Evolutionary conservation across 2,888 invertebrate genomes (phyloP), one percentile per base, ranked within the genome.

Genomic region (Cerceris rybyensis): DNA sequence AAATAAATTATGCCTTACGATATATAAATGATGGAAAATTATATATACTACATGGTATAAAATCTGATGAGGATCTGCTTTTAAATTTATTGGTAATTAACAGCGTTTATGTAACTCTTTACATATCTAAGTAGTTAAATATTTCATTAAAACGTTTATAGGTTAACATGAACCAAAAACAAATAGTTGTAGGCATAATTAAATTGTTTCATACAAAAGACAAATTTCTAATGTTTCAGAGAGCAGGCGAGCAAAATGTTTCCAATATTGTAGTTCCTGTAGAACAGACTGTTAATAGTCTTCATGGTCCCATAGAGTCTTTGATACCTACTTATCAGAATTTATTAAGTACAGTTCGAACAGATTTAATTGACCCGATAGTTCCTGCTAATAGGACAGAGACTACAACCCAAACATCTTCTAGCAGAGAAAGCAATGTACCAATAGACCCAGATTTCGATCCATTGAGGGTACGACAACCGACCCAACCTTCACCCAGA

Each of bases 11-110:
- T 89, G 94, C 96, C 0, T 90, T 97, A 39, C 94, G 96, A 85
- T 98, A 97, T 92, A 91, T 95, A n/a, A 93, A 94, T 70, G 94
- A 96, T 65, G 94, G 94, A 6, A 94, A 95, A 86, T 92, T 96
- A 14, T 96, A 94, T 87, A 94, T 96, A 85, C 91, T 97, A 14
- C 94, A 94, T 87, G 95, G 94, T 14, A 92, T 95, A 17, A 94
- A 92, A 75, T 94, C 95, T 41, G 95, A 95, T 89, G 94, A 94
- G 61, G 94, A 94, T 86, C 91, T 96, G 43, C 93, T 96, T 80
- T 89, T 96, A 5, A 96, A 96, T 91, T 93, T 96, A 14, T 92
- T 96, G 94, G 95, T 95, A 93, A 87, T 58, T 65, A 14, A 6
- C 16, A 64, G 43, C 59, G 43, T 11, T 39, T 41, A 67, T 13